A percentile compares a stretch with the other conserved stretches of the same genome.
phyloP scores from a whole-genome alignment of 2,888 invertebrate species.

The Pocota personata region DNA sequence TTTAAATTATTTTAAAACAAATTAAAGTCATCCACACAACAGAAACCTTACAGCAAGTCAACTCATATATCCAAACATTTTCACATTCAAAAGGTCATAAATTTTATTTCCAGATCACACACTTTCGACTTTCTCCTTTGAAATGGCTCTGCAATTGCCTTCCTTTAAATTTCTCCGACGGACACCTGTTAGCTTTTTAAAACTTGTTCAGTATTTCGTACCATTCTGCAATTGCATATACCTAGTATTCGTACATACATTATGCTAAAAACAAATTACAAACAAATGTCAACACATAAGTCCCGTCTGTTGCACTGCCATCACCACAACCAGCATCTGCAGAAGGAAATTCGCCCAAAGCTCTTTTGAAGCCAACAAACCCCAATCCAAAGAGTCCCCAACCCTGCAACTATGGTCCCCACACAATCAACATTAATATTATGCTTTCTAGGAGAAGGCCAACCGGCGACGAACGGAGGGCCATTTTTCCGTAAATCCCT shows the following conservation, averaged over 20 bases:
- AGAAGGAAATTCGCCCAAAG: conserved; percentile 18
- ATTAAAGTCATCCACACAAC: too few relatives aligned
- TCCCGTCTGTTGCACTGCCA: conserved; percentile 1
- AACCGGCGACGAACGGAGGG: not conserved
- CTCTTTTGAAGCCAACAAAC: conserved; percentile 32
- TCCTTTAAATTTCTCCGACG: conserved; percentile 15
- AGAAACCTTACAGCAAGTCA: not conserved
- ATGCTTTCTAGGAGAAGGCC: not conserved
- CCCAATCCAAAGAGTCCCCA: not conserved
- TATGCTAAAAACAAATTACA: conserved; percentile 39
- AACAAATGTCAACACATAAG: conserved; percentile 54
- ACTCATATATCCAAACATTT: not conserved
- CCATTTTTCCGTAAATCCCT: conserved; percentile 47
- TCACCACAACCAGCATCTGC: conserved; percentile 7
- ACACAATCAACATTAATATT: conserved; percentile 21
- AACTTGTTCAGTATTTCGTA: not conserved
- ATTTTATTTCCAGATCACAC: not conserved
- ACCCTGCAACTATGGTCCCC: not conserved
- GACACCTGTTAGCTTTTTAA: conserved; percentile 42
- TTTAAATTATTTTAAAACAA: too few relatives aligned
- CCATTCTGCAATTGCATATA: conserved; percentile 10
- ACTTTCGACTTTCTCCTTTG: not conserved
- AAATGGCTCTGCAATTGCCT: conserved; percentile 1
- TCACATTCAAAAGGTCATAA: not conserved
- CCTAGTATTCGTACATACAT: too few relatives aligned